A percentile compares a stretch with the other conserved stretches of the same genome.
phyloP scores from a whole-genome alignment of 2,888 invertebrate genomes.

The Andrena fulva region DNA sequence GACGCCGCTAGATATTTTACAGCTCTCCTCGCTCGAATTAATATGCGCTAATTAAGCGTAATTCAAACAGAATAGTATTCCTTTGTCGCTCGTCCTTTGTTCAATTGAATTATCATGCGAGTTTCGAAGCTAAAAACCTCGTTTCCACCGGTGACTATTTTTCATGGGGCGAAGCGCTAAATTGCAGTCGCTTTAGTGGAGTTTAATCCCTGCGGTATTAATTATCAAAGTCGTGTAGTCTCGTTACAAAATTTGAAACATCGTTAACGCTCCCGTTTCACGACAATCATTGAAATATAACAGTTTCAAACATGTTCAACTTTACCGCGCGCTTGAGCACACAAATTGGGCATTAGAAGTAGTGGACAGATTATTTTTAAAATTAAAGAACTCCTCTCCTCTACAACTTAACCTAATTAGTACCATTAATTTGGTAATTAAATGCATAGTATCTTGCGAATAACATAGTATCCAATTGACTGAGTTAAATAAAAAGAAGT shows the following conservation, averaged over 20 bases:
- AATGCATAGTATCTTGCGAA: neutral
- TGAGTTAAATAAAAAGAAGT: neutral
- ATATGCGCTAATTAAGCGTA: constrained; percentile 10
- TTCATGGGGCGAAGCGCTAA: neutral
- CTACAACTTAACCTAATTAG: too few species aligned
- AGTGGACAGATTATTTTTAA: too few species aligned
- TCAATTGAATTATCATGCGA: constrained; percentile 11
- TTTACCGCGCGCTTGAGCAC: too few species aligned
- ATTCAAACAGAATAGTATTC: constrained; percentile 7
- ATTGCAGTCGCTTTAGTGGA: neutral
- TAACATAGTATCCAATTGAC: neutral
- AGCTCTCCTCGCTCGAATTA: neutral
- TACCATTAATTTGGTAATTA: too few species aligned
- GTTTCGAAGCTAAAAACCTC: neutral
- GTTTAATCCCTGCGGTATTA: neutral
- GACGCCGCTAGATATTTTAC: neutral
- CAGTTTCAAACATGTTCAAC: too few species aligned
- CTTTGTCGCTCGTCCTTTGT: neutral
- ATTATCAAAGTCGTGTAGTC: neutral
- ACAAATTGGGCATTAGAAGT: too few species aligned
- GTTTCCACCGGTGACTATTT: neutral
- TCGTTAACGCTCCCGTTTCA: neutral
- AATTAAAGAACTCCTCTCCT: too few species aligned
- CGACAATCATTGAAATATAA: neutral
- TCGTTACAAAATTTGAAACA: neutral